Evolutionary conservation across 2,888 invertebrate genomes (phyloP), one percentile per base, ranked within the genome.

Genomic region (Autographa gamma): DNA sequence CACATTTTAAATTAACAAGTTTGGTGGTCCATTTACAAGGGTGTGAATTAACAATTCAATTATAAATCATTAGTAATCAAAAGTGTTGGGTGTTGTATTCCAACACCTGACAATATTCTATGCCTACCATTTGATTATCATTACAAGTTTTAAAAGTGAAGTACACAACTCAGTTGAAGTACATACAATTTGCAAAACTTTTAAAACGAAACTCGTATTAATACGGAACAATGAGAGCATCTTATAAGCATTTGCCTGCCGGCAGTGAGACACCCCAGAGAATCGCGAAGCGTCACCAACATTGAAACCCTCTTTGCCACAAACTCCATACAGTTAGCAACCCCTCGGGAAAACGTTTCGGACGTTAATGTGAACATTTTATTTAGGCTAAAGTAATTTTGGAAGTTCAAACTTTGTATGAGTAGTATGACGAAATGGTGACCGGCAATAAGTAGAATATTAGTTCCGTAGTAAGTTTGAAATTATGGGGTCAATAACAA

Each of bases 271-370:
- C 73, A 6, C 78, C 76, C 81, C 16, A 62, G 79, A 69, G 82
- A 73, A 63, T 66, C 63, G 69, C 31, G 65, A 74, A 60, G 59
- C 72, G 80, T 80, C 81, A 69, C 69, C 70, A 63, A 83, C 74
- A 83, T 14, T 32, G 70, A 77, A 79, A 80, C 71, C 74, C 82
- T 74, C 76, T 83, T 78, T 73, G 67, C 41, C 68, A 18, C 54
- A 73, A 69, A 63, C 60, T 77, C 63, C 64, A 64, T 71, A 73
- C 60, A 32, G 63, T 67, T 52, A 59, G 25, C 14, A 11, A 66
- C 63, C 71, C 72, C 73, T 60, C 56, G 52, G 58, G 74, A 78
- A 48, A 32, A 6, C 16, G 38, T 56, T 13, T 56, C 54, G 59
- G 73, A 71, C 69, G 69, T 71, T 64, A 76, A 76, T 64, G 48